Evolutionary conservation across 2,797 vertebrate species (phyloP), one percentile per base, ranked within the genome.

Genomic region (Menidia menidia): DNA sequence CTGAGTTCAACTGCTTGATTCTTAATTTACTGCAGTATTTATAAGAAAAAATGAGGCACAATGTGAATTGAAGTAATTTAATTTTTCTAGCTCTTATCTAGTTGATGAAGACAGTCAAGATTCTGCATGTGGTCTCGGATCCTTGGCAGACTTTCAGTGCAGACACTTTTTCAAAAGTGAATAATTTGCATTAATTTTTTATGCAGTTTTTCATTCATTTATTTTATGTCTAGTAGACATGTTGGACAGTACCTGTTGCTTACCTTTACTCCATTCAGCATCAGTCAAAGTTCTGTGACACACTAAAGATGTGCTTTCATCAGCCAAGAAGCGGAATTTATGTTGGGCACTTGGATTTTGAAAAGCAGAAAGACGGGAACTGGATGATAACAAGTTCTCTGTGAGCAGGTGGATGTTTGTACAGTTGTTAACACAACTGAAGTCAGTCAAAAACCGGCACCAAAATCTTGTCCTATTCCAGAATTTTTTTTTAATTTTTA

Each of bases 101-200:
- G 47, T 60, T 75, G 60, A 47, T 68, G 11, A 62, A 73, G 54
- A 58, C 54, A 45, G 50, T 72, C 47, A 19, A 56, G 32, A 59
- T 72, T 62, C 58, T 77, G 80, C 82, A 84, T 84, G 81, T 87
- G 69, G 64, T 60, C 30, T 66, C 70, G 25, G n/a, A 59, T 73
- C 59, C 59, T 66, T 77, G 76, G 35, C 75, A 73, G 64, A 56
- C 52, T 82, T 85, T 73, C 10, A 54, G 57, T 82, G 77, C 60
- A 68, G 63, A 16, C 48, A 18, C 1, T 25, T 73, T 55, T 65
- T 33, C 41, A 39, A 18, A 32, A 71, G 58, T 59, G 60, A 71
- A 68, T 57, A 53, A 56, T 14, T 71, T 48, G 6, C 39, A 33
- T 31, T 64, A 8, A 53, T 70, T 60, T 71, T 68, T 57, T 60